Evolutionary conservation across 2,888 invertebrate species (phyloP).

Genomic region (Masnerella sp.): DNA sequence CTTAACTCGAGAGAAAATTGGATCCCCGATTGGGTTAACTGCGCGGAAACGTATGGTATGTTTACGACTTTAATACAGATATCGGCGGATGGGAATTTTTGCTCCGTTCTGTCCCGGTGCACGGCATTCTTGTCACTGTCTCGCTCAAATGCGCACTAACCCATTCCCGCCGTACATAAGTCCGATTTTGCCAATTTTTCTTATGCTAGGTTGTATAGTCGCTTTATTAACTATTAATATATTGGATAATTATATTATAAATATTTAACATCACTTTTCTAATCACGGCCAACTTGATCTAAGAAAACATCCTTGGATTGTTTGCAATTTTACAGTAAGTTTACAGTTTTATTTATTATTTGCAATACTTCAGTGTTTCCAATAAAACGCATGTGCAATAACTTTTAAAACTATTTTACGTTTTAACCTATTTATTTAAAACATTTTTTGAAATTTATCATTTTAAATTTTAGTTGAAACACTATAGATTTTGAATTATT

Average conservation of each 20-base stretch:
- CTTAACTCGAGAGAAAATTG: too few relatives aligned
- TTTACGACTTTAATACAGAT: slow-evolving; percentile 11
- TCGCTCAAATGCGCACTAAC: slow-evolving; percentile 31
- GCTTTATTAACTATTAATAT: slow-evolving; percentile 25
- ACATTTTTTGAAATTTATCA: too few relatives aligned
- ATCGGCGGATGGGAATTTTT: slow-evolving; percentile 10
- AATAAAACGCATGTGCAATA: background rate
- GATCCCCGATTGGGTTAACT: too few relatives aligned
- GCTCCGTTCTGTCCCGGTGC: slow-evolving; percentile 25
- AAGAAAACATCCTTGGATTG: slow-evolving; percentile 2
- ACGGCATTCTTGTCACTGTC: slow-evolving; percentile 35
- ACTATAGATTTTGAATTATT: too few relatives aligned
- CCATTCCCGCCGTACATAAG: slow-evolving; percentile 20
- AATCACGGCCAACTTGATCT: slow-evolving; percentile 24
- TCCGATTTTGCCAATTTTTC: slow-evolving; percentile 34
- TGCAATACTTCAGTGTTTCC: too few relatives aligned
- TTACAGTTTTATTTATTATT: too few relatives aligned
- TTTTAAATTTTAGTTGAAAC: too few relatives aligned
- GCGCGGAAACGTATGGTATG: background rate
- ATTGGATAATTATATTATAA: slow-evolving; percentile 31
- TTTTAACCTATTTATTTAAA: too few relatives aligned
- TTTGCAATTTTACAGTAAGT: background rate
- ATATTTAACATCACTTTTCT: slow-evolving; percentile 14
- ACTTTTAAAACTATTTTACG: too few relatives aligned
- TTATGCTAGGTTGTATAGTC: slow-evolving; percentile 40